Evolutionary conservation across 2,888 invertebrate genomes (phyloP).

Genomic region (Drosophila antonietae): DNA sequence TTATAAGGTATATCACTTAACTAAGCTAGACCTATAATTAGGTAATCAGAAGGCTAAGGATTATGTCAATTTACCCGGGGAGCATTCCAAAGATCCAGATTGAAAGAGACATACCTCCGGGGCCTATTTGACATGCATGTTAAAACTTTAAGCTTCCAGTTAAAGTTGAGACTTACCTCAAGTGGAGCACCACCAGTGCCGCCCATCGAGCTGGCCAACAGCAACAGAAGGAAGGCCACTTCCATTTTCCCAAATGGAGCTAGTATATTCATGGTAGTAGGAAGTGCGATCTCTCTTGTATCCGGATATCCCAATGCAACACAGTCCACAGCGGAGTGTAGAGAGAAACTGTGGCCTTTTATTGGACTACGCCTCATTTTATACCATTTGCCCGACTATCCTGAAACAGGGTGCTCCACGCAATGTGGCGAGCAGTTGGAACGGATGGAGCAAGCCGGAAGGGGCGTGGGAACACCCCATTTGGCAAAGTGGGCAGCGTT

Average conservation of each 20-base stretch:
- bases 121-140: constrained; percentile 13
- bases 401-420: constrained; percentile 56
- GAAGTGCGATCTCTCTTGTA: background rate
- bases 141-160: background rate
- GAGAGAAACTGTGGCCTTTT: constrained; percentile 45
- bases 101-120: constrained; percentile 43
- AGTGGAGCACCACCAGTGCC: constrained; percentile 38
- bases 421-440: constrained; percentile 16
- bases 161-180: constrained; percentile 25
- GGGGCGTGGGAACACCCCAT: constrained; percentile 51
- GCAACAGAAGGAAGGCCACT: constrained; percentile 26
- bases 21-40: background rate
- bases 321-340: constrained; percentile 39
- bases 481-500: constrained; percentile 54
- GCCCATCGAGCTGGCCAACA: constrained; percentile 23
- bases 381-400: constrained; percentile 40
- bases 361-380: constrained; percentile 38
- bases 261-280: constrained; percentile 30
- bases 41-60: background rate
- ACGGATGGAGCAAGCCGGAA: constrained; percentile 1
- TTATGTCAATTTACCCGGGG: constrained; percentile 37
- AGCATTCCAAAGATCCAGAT: constrained; percentile 41
- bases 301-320: background rate
- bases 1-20: background rate
- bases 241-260: constrained; percentile 41